Conservation (phyloP, 2,888 invertebrate species). For the Chrysodeixis includens region DNA sequence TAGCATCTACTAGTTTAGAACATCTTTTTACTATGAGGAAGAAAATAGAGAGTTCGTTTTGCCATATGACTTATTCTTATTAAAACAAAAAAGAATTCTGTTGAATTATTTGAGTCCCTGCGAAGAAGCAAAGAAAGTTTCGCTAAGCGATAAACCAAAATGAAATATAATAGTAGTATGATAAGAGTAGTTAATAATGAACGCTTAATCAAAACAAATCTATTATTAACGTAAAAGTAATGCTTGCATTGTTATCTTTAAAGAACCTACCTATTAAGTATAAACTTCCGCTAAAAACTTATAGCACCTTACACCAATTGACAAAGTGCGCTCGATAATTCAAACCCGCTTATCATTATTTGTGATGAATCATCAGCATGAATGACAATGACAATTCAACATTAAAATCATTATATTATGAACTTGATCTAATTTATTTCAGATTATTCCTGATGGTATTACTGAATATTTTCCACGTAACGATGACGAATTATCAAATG, state of each 20-base stretch:
- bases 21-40: no score
- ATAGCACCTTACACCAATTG: neutral
- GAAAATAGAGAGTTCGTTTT: no score
- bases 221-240: neutral
- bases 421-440: constrained; percentile 36
- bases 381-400: constrained; percentile 7
- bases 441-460: constrained; percentile 73
- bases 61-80: no score
- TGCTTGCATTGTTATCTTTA: neutral
- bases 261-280: no score
- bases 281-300: no score
- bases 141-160: no score
- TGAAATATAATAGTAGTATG: neutral
- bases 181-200: no score
- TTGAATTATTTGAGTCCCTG: no score
- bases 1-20: no score
- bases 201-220: neutral
- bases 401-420: no score
- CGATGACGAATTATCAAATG: constrained; percentile 40
- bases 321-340: neutral
- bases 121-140: no score
- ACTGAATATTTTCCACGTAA: constrained; percentile 34
- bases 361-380: constrained; percentile 1
- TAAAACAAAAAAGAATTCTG: no score
- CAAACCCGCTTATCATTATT: neutral